Conservation (phyloP, 1,140 invertebrate species). For the Metaphire vulgaris region DNA sequence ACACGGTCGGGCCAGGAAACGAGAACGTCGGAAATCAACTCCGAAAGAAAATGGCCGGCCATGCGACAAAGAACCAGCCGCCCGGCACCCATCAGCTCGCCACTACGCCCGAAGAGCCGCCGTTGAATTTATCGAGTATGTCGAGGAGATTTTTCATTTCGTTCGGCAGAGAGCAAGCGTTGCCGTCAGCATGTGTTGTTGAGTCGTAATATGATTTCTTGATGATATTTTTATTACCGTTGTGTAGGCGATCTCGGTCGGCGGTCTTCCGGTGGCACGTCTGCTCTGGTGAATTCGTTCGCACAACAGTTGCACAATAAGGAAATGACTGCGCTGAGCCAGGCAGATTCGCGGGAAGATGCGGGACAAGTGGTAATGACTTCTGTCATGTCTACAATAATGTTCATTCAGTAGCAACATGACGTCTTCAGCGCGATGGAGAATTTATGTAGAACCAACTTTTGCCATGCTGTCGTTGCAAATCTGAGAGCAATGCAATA, state of each 20-base stretch:
- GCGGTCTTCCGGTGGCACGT: not conserved
- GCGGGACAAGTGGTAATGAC: not conserved
- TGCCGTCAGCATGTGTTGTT: too few relatives aligned
- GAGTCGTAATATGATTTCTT: too few relatives aligned
- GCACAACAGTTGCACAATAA: not conserved
- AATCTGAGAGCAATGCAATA: too few relatives aligned
- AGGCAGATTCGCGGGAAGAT: not conserved
- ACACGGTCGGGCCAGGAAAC: conserved; percentile 80
- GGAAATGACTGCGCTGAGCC: not conserved
- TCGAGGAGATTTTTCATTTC: too few relatives aligned
- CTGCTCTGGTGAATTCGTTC: not conserved
- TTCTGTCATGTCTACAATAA: too few relatives aligned
- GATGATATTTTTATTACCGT: too few relatives aligned
- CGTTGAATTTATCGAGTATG: not conserved
- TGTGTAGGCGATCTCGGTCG: not conserved
- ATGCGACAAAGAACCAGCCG: not conserved
- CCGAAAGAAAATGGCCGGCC: conserved; percentile 5
- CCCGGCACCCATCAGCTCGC: not conserved
- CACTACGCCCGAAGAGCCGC: not conserved
- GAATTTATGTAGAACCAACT: too few relatives aligned
- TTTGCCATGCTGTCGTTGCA: too few relatives aligned
- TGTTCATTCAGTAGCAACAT: too few relatives aligned
- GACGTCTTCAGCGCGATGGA: too few relatives aligned
- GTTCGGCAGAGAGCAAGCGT: too few relatives aligned
- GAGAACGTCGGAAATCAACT: conserved; percentile 39